These are phyloP conservation scores for Cichladusa arquata DNA, from an alignment of 2,113 vertebrate genomes.

Conservation along the genomic window DNA sequence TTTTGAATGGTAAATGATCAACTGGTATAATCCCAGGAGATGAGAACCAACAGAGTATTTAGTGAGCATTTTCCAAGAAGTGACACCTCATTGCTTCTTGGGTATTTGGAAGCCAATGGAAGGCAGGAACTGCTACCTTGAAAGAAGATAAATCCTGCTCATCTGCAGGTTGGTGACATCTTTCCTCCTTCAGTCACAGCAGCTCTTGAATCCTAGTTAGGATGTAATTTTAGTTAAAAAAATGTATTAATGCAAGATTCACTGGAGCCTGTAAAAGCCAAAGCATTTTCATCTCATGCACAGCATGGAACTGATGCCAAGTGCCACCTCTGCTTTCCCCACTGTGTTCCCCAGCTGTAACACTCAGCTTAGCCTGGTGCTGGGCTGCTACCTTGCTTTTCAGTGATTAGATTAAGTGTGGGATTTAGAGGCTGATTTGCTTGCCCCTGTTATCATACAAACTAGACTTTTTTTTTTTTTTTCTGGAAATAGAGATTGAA, in stretches of 20 bases:
- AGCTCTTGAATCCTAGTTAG: neutral
- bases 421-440: neutral
- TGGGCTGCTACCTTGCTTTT: neutral
- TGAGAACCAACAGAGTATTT: neutral
- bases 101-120: neutral
- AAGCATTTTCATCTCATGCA: fast-evolving
- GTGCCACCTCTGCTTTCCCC: neutral
- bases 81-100: neutral
- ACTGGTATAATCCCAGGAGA: neutral
- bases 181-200: neutral
- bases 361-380: fast-evolving
- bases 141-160: neutral
- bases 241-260: fast-evolving
- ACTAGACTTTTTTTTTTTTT: neutral
- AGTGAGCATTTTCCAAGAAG: neutral
- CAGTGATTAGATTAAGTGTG: too few relatives aligned
- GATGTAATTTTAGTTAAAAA: neutral
- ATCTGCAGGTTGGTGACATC: neutral
- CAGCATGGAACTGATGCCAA: neutral
- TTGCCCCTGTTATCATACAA: neutral
- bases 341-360: fast-evolving
- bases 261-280: neutral
- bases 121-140: neutral
- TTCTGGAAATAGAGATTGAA: too few relatives aligned
- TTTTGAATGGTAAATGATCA: neutral